Evolutionary conservation across 1,140 invertebrate species (phyloP), one percentile per base, ranked within the genome.

Genomic region (Meteorus sp.): DNA sequence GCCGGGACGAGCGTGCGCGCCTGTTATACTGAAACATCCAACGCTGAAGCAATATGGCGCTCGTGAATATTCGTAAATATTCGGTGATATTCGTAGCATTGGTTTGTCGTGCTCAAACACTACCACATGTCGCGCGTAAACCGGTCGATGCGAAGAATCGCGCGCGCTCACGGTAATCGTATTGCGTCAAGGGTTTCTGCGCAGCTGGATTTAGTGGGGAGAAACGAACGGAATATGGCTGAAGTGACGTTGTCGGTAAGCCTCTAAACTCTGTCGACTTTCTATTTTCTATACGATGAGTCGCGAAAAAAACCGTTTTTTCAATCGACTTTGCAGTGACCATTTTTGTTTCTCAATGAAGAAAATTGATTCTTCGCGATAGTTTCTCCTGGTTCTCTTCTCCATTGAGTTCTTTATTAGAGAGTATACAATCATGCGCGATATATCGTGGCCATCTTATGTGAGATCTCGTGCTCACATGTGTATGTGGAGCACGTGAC

Each of bases 31-130:
- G 59, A 65, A 52, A 43, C 20, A 47, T 33, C 45, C 59, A 44
- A 54, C 63, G 45, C 6, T 23, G n/a, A 39, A 22, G 55, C 67
- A 73, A 70, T 63, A 75, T 75, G 73, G 73, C 71, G 71, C 27
- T 50, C 29, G n/a, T 7, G 5, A 19, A 39, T 31, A 37, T 20
- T 59, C 53, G 61, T 48, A 7, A 5, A 20, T 22, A 31, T 25
- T 37, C 55, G 55, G 53, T 19, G 1, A 29, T 4, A 0, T 8
- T 53, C 50, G 43, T 17, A 1, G 19, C 3, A n/a, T n/a, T n/a
- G n/a, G n/a, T n/a, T n/a, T 20, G 6, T 33, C 9, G 22, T 43
- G n/a, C 22, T 31, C 20, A 8, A n/a, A 15, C 29, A 13, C 31
- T 17, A 45, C 29, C 8, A 25, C 29, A 39, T 25, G 19, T 19